Conservation (phyloP, 2,888 invertebrate species). For the Anagyrus pseudococci region DNA sequence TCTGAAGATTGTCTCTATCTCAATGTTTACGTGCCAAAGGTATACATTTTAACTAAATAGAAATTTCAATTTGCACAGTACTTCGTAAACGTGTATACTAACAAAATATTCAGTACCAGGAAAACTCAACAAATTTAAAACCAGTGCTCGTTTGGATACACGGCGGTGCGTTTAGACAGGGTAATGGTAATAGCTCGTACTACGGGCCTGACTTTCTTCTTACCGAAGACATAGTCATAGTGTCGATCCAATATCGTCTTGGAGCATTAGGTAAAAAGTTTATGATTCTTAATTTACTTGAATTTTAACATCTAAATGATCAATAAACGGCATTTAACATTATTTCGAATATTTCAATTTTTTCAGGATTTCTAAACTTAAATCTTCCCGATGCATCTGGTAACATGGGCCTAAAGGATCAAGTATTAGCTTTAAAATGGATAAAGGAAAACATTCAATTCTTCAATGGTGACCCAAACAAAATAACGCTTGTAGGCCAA, state of each 20-base stretch:
- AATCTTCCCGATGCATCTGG: constrained; percentile 44
- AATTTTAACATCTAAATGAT: no score
- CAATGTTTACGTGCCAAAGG: constrained; percentile 47
- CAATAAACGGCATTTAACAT: no score
- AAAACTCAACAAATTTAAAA: constrained; percentile 6
- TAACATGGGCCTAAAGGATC: constrained; percentile 59
- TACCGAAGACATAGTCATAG: constrained; percentile 45
- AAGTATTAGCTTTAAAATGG: constrained; percentile 68
- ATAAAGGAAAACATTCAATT: constrained; percentile 68
- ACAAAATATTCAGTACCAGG: no score
- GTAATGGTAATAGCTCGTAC: constrained; percentile 26
- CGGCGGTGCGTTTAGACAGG: constrained; percentile 41
- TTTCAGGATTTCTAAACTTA: constrained; percentile 44
- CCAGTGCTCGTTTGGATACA: constrained; percentile 46
- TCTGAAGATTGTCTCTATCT: constrained; percentile 48
- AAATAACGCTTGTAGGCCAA: constrained; percentile 72
- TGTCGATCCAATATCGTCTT: constrained; percentile 48
- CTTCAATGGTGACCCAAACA: constrained; percentile 73
- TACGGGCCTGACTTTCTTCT: constrained; percentile 47
- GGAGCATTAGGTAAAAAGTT: constrained; percentile 46
- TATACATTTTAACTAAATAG: no score
- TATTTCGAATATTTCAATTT: no score
- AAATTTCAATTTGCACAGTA: no score
- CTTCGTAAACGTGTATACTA: no score
- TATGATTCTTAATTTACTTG: no score